A percentile compares a stretch with the other conserved stretches of the same genome.
phyloP scores from a whole-genome alignment of 2,888 invertebrate genomes.

The Thysanoteuthis rhombus region DNA sequence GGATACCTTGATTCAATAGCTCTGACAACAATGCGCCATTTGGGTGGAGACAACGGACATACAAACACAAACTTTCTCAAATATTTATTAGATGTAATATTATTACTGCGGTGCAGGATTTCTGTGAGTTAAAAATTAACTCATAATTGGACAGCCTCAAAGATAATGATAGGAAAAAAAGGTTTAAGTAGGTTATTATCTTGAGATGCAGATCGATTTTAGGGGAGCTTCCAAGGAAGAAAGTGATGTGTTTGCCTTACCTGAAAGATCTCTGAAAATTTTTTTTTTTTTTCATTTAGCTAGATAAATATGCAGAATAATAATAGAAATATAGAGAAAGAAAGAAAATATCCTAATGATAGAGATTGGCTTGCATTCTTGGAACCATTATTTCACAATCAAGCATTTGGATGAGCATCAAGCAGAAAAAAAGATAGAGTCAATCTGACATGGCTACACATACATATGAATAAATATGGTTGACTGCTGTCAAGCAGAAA shows the following conservation, averaged over 20 bases:
- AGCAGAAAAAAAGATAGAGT: background rate
- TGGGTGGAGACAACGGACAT: too few relatives aligned
- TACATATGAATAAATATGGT: background rate
- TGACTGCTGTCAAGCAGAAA: background rate
- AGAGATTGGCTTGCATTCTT: background rate
- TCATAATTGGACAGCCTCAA: background rate
- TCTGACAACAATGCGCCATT: too few relatives aligned
- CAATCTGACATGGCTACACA: background rate
- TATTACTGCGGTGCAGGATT: background rate
- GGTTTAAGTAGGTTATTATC: too few relatives aligned
- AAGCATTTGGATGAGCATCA: background rate
- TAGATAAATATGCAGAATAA: background rate
- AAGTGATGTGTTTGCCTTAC: background rate
- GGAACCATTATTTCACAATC: background rate
- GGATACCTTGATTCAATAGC: too few relatives aligned
- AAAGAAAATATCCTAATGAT: background rate
- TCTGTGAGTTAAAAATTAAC: background rate
- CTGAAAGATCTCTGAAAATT: background rate
- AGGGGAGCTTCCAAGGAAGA: background rate
- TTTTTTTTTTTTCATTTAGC: background rate
- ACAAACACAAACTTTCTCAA: too few relatives aligned
- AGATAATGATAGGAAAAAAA: background rate
- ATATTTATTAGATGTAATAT: too few relatives aligned
- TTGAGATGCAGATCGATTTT: background rate
- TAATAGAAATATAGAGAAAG: background rate